These are phyloP conservation scores for Hemichromis elongatus DNA, from an alignment of 2,113 vertebrate genomes.

Conservation along the genomic window DNA sequence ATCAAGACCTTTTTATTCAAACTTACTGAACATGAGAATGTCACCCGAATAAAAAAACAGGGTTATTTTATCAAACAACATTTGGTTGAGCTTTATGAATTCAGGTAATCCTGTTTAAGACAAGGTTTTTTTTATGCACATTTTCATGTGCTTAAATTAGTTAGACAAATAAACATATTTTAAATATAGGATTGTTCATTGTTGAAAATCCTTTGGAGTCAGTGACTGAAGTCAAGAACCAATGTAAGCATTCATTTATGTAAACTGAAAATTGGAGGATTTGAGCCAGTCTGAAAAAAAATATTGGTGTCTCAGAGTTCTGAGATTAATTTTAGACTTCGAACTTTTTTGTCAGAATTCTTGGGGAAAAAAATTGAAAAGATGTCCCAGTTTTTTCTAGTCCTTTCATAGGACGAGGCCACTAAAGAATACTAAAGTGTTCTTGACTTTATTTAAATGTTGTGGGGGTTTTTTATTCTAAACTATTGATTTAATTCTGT, in stretches of 20 bases:
- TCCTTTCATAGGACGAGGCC: not conserved
- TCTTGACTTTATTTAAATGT: not conserved
- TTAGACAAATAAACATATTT: not conserved
- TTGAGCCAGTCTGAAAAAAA: not conserved
- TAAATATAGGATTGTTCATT: not conserved
- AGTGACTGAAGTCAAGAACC: not conserved
- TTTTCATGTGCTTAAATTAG: not conserved
- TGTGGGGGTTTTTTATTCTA: rapidly evolving
- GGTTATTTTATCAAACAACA: not conserved
- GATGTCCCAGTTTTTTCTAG: not conserved
- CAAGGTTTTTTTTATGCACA: not conserved
- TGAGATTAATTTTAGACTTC: not conserved
- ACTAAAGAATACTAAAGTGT: not conserved
- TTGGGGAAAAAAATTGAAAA: rapidly evolving
- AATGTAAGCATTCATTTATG: not conserved
- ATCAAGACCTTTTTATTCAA: not conserved
- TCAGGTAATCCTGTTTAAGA: not conserved
- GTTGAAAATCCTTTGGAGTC: not conserved
- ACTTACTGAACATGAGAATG: not conserved
- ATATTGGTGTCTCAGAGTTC: not conserved
- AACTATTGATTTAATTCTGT: not conserved
- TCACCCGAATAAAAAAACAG: not conserved
- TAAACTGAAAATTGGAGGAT: not conserved
- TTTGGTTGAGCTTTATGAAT: not conserved
- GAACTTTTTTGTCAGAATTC: not conserved